Base-by-base conservation (phyloP, 1,140 invertebrate genomes). In the Argopecten irradians region DNA sequence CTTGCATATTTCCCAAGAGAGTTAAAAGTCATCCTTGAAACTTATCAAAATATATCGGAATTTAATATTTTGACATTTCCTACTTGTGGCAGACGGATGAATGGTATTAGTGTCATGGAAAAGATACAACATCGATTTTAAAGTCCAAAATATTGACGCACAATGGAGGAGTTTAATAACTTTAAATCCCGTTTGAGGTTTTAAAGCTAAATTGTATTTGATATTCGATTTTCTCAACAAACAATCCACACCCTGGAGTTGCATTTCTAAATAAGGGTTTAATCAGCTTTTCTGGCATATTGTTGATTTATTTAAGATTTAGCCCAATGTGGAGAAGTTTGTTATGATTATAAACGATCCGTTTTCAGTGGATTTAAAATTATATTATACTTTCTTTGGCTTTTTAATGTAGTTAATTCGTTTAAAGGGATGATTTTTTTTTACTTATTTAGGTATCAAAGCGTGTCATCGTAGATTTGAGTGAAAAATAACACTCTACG, bases 41-140 rank as follows among this genome's bases (percentile, higher is more conserved):
- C 55, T 71, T 71, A 71, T 71, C 55, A 71, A 71, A 71, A 71
- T 71, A 71, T 71, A 71, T 71, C n/a, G 55, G n/a, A 71, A 71
- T 71, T 8, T 71, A 28, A 71, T 71, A 3, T 71, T 71, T 28
- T 71, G 55, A 71, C 55, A 71, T 71, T 71, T 71, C 55, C 55
- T 28, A 5, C 28, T 71, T 71, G n/a, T n/a, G 55, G 13, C 1
- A 28, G 55, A 28, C 16, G 55, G n/a, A 71, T 71, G 16, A 71
- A 71, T 8, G 55, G n/a, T 71, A 71, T 71, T 71, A 71, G 22
- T 71, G 55, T 71, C 55, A 28, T 71, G 55, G n/a, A 2, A 71
- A n/a, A 71, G 1, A 5, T 11, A 71, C 0, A 71, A 71, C n/a
- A 1, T 71, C n/a, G n/a, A 16, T 71, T 71, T 28, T 71, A 28